phyloP scores from a whole-genome alignment of 1,140 invertebrate genomes.

The Heliconius himera region DNA sequence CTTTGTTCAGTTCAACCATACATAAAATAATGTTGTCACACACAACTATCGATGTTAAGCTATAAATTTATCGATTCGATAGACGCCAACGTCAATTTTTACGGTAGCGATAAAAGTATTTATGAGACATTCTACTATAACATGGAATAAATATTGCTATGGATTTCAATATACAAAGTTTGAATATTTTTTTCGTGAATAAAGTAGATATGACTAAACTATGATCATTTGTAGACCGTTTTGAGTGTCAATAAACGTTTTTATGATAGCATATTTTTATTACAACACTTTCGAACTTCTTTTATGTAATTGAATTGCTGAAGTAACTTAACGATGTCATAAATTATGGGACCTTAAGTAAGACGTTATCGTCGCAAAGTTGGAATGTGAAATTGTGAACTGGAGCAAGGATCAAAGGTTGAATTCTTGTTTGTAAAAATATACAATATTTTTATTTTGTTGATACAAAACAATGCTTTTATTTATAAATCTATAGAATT shows the following conservation, averaged over 20 bases:
- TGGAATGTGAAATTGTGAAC: background rate
- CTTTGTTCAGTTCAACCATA: conserved; percentile 52
- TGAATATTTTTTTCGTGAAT: background rate
- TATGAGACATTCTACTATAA: conserved; percentile 33
- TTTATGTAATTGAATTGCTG: conserved; percentile 8
- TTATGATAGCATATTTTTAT: conserved; percentile 16
- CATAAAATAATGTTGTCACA: conserved; percentile 49
- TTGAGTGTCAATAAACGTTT: conserved; percentile 8
- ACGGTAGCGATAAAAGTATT: conserved; percentile 42
- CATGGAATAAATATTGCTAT: conserved; percentile 13
- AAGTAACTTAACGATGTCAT: conserved; percentile 1
- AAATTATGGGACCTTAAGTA: background rate
- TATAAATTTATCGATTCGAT: conserved; percentile 43
- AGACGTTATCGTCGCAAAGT: background rate
- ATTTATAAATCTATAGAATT: too few species aligned
- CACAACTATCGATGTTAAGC: conserved; percentile 42
- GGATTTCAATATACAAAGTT: conserved; percentile 8
- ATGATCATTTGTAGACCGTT: background rate
- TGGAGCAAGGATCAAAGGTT: background rate
- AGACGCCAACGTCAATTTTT: conserved; percentile 40
- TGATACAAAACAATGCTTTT: background rate
- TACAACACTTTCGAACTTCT: conserved; percentile 1
- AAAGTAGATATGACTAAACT: conserved; percentile 7
- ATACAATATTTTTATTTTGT: background rate
- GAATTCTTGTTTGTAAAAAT: background rate